phyloP scores from a whole-genome alignment of 2,797 vertebrate genomes.

The Crenuchus spilurus region DNA sequence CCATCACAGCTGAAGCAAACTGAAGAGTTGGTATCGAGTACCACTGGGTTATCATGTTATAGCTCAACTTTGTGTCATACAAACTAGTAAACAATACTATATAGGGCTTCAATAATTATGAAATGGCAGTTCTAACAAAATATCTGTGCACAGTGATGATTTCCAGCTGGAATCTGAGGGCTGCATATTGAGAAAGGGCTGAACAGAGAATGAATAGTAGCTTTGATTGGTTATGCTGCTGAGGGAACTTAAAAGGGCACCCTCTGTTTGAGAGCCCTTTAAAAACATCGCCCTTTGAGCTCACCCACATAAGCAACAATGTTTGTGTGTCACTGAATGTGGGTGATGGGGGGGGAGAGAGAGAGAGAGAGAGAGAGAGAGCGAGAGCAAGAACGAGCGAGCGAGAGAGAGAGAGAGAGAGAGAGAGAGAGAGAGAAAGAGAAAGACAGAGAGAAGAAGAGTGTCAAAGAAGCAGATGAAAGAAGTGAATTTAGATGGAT shows the following conservation, averaged over 20 bases:
- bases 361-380: too few relatives aligned
- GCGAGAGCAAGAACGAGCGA: neutral
- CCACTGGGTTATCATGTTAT: too few relatives aligned
- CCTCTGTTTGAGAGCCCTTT: slow-evolving; percentile 18
- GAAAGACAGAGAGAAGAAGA: neutral
- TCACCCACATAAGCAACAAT: too few relatives aligned
- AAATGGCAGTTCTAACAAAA: too few relatives aligned
- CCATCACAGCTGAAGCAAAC: too few relatives aligned
- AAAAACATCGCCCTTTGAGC: neutral
- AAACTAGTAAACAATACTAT: too few relatives aligned
- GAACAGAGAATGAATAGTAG: neutral
- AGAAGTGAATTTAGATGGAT: neutral
- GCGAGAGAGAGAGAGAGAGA: neutral
- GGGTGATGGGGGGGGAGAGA: neutral
- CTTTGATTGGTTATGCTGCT: slow-evolving; percentile 73
- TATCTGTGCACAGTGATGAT: neutral
- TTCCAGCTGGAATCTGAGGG: neutral
- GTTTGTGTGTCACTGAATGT: neutral
- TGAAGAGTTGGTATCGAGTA: too few relatives aligned
- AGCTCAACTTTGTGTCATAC: too few relatives aligned
- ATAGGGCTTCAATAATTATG: too few relatives aligned
- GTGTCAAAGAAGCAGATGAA: slow-evolving; percentile 15
- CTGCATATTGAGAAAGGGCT: slow-evolving; percentile 1
- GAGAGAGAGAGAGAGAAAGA: too few relatives aligned
- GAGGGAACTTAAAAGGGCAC: slow-evolving; percentile 65